A percentile compares a stretch with the other conserved stretches of the same genome.
phyloP scores from a whole-genome alignment of 1,140 invertebrate species.

The Drosophila sp. region DNA sequence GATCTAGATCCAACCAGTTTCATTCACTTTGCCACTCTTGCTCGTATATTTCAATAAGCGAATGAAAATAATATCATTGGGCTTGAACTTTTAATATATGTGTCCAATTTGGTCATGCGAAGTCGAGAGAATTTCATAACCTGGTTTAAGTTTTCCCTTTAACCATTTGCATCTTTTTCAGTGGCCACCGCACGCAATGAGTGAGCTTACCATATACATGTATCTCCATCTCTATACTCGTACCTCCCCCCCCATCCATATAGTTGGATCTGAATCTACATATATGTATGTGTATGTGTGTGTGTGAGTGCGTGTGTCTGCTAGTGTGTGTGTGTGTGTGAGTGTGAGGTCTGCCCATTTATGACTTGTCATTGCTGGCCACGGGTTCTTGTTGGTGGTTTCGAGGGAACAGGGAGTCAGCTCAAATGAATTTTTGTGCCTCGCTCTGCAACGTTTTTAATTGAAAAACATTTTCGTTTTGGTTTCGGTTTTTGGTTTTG shows the following conservation, averaged over 20 bases:
- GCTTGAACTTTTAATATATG: neutral
- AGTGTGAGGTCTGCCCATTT: constrained; percentile 44
- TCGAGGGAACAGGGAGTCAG: constrained; percentile 32
- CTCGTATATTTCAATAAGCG: neutral
- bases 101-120: neutral
- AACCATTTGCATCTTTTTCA: neutral
- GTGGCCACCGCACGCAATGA: neutral
- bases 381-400: neutral
- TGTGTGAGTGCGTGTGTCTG: constrained; percentile 10
- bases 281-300: neutral
- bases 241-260: neutral
- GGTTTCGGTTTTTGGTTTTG: constrained; percentile 65
- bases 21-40: no score
- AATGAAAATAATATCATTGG: neutral
- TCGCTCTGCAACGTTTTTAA: constrained; percentile 69
- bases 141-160: neutral
- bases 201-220: constrained; percentile 3
- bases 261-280: constrained; percentile 18
- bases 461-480: constrained; percentile 79
- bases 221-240: neutral
- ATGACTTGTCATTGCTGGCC: constrained; percentile 62
- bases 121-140: neutral
- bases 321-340: neutral
- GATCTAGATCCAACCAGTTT: no score
- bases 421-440: constrained; percentile 72